A percentile compares a stretch with the other conserved stretches of the same genome.
Evolutionary conservation across 2,113 vertebrate species (phyloP).

Genomic region (Cryptotis parvus): DNA sequence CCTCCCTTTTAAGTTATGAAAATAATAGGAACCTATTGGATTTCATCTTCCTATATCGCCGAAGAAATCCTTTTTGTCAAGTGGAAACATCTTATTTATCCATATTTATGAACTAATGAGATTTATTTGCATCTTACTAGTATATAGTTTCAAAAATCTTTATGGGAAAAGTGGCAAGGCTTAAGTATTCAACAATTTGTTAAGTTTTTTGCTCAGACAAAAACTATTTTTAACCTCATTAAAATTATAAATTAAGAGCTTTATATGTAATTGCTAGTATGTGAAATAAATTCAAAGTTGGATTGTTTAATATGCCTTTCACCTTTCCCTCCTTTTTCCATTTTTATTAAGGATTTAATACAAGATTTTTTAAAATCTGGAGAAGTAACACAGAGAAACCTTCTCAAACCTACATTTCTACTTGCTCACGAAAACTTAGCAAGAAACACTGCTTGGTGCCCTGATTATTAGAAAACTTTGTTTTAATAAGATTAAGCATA

Average conservation of each 20-base stretch:
- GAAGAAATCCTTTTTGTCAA: slow-evolving; percentile 18
- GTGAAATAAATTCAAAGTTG: neutral
- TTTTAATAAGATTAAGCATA: neutral
- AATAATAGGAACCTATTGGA: neutral
- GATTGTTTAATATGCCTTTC: neutral
- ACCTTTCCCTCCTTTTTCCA: neutral
- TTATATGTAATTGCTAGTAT: neutral
- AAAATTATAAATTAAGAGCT: neutral
- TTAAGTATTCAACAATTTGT: slow-evolving; percentile 1
- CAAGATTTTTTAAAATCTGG: neutral
- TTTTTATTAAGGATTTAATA: slow-evolving; percentile 3
- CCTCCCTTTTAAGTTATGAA: neutral
- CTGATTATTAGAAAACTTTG: neutral
- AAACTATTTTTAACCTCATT: neutral
- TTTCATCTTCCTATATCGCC: neutral
- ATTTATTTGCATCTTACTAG: neutral
- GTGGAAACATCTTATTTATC: neutral
- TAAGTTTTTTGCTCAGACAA: neutral
- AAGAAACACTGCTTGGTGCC: neutral
- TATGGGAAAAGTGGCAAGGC: neutral
- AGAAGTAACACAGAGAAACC: neutral
- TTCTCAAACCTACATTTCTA: neutral
- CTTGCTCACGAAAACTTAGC: neutral
- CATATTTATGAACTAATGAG: slow-evolving; percentile 7
- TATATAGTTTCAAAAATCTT: neutral